phyloP scores from a whole-genome alignment of 2,888 invertebrate genomes.

The Caenorhabditis drosophilae region DNA sequence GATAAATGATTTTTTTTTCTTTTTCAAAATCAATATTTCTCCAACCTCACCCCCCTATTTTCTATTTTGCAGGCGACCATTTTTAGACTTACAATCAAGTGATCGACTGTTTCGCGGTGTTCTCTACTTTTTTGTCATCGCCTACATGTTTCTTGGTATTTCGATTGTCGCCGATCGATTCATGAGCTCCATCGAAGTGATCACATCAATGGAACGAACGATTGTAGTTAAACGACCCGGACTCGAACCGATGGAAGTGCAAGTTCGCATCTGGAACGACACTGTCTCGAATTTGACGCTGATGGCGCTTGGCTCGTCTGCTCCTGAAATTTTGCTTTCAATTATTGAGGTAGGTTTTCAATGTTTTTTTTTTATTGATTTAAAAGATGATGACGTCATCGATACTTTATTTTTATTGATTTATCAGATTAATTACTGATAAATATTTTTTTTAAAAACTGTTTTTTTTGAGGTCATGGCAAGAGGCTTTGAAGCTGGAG shows the following conservation, averaged over 20 bases:
- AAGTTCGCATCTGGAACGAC: slow-evolving; percentile 96
- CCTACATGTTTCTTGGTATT: slow-evolving; percentile 96
- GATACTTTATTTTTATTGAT: no score
- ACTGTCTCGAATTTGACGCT: slow-evolving; percentile 97
- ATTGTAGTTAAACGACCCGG: slow-evolving; percentile 87
- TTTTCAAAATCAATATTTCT: no score
- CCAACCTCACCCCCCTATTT: no score
- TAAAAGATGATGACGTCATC: no score
- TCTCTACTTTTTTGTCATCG: slow-evolving; percentile 85
- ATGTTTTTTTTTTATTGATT: not conserved
- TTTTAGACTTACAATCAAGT: slow-evolving; percentile 57
- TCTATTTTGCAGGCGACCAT: slow-evolving; percentile 63
- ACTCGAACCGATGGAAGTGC: slow-evolving; percentile 83
- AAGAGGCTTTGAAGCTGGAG: slow-evolving; percentile 91
- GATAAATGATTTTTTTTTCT: no score
- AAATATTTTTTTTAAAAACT: no score
- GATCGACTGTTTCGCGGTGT: slow-evolving; percentile 76
- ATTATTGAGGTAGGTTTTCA: slow-evolving; percentile 87
- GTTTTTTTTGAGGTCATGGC: slow-evolving; percentile 72
- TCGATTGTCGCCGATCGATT: slow-evolving; percentile 98
- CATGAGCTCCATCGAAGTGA: slow-evolving; percentile 99
- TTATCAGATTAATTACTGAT: no score
- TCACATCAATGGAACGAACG: slow-evolving; percentile 88
- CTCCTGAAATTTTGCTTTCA: slow-evolving; percentile 94
- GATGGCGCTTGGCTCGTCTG: slow-evolving; percentile 95